Conservation (phyloP, 2,113 vertebrate genomes). For the Hippocampus zosterae region DNA sequence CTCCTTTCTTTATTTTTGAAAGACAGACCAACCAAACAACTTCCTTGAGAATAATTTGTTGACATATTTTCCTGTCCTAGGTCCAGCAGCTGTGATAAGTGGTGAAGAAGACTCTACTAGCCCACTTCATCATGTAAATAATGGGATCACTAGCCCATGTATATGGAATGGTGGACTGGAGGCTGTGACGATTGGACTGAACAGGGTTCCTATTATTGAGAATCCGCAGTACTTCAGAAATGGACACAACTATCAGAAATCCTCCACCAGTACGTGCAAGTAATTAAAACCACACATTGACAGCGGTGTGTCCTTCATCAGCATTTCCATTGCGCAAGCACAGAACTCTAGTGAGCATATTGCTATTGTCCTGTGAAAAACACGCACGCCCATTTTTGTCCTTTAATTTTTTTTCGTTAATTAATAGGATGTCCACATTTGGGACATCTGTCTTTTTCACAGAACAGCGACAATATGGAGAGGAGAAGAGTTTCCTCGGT, state of each 20-base stretch:
- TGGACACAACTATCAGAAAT: conserved; percentile 91
- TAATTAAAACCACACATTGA: neutral
- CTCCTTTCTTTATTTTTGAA: neutral
- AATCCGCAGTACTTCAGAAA: conserved; percentile 98
- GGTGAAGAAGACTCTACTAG: conserved; percentile 94
- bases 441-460: too few species aligned
- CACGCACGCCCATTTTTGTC: too few species aligned
- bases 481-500: too few species aligned
- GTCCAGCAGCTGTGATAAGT: conserved; percentile 91
- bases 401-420: too few species aligned
- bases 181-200: conserved; percentile 94
- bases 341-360: neutral
- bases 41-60: neutral
- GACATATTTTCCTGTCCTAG: conserved; percentile 52
- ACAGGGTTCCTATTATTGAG: conserved; percentile 91
- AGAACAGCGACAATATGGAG: too few species aligned
- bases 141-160: conserved; percentile 87
- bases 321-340: neutral
- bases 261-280: conserved; percentile 86
- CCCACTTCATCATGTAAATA: conserved; percentile 94
- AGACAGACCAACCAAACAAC: neutral
- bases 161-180: conserved; percentile 82
- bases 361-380: too few species aligned
- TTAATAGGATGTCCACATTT: too few species aligned
- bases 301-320: neutral